These are phyloP conservation scores for Cherax destructor DNA, from an alignment of 1,140 invertebrate genomes.

Conservation along the genomic window DNA sequence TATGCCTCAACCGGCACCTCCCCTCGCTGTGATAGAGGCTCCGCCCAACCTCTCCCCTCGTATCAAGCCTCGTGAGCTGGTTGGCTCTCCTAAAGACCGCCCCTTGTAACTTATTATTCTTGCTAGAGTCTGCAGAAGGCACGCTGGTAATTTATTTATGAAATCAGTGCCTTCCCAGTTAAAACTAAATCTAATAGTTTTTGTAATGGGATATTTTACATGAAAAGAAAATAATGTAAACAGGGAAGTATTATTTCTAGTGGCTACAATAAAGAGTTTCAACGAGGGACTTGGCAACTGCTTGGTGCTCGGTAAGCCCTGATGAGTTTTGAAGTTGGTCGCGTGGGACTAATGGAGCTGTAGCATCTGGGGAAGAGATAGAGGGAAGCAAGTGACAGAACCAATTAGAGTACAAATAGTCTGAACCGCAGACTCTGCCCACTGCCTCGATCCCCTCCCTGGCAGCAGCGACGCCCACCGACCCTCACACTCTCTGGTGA, in stretches of 20 bases:
- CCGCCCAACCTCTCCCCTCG: conserved; percentile 64
- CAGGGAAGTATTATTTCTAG: neutral
- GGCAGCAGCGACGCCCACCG: conserved; percentile 16
- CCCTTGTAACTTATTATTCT: conserved; percentile 56
- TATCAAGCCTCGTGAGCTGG: conserved; percentile 22
- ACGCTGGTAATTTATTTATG: neutral
- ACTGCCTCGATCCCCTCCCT: conserved; percentile 24
- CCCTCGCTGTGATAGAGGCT: conserved; percentile 32
- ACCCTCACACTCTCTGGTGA: neutral
- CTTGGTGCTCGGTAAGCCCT: conserved; percentile 26
- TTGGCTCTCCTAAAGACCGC: conserved; percentile 41
- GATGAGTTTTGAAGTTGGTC: conserved; percentile 63
- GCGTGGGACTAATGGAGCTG: conserved; percentile 71
- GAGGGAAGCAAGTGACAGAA: conserved; percentile 70
- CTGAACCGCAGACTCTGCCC: conserved; percentile 46
- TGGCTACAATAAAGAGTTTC: neutral
- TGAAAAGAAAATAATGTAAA: neutral
- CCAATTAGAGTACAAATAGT: conserved; percentile 72
- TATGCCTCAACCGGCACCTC: conserved; percentile 16
- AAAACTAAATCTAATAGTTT: neutral
- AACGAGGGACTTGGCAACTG: neutral
- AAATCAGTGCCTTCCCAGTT: neutral
- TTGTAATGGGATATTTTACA: neutral
- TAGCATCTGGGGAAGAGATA: conserved; percentile 71
- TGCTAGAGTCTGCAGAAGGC: conserved; percentile 12